These are phyloP conservation scores for Aselliscus stoliczkanus DNA, from an alignment of 2,797 vertebrate species.

Conservation along the genomic window DNA sequence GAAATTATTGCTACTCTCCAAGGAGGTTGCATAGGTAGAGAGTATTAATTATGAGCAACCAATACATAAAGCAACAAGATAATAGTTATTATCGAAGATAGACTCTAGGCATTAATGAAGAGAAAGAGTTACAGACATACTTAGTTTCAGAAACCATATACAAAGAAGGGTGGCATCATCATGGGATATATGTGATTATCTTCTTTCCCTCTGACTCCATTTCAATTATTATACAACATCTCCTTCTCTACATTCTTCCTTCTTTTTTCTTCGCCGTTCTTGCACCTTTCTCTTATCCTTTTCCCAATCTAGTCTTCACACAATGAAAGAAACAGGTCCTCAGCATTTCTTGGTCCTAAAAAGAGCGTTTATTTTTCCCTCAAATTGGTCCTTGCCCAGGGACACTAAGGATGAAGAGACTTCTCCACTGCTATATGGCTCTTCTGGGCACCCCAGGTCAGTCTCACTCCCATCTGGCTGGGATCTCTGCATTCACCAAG, in stretches of 20 bases:
- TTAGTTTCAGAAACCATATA: not conserved
- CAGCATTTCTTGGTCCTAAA: not conserved
- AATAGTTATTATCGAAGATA: not conserved
- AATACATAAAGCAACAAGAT: not conserved
- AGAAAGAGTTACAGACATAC: not conserved
- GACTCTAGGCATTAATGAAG: not conserved
- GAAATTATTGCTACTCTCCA: not conserved
- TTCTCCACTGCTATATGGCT: not conserved
- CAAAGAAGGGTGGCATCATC: not conserved
- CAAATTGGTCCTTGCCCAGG: not conserved
- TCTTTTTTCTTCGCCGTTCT: not conserved
- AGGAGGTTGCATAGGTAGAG: not conserved
- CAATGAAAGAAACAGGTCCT: not conserved
- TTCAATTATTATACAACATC: not conserved
- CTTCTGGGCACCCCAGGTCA: not conserved
- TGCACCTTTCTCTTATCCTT: not conserved
- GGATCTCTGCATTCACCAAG: not conserved
- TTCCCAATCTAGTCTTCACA: not conserved
- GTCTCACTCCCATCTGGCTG: not conserved
- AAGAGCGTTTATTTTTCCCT: not conserved
- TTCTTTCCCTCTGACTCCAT: not conserved
- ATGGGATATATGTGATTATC: not conserved
- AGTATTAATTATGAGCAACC: not conserved
- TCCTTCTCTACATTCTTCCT: not conserved
- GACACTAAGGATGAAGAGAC: not conserved